Evolutionary conservation across 2,113 vertebrate genomes (phyloP).

Genomic region (Xyrauchen texanus): DNA sequence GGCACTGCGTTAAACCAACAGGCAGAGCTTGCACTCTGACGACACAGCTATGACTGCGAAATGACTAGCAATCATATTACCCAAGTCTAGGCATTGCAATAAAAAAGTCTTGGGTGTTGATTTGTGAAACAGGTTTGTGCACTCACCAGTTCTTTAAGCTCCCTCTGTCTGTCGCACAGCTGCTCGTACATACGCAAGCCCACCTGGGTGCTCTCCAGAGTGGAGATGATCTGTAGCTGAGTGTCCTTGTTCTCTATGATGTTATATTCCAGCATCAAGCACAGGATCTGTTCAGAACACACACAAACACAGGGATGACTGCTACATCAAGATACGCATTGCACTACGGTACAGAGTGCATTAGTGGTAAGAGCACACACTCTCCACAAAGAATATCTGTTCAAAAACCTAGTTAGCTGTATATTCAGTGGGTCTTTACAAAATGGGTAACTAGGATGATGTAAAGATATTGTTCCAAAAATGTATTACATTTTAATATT

Average conservation of each 20-base stretch:
- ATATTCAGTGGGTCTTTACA: too few species aligned
- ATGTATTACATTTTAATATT: too few species aligned
- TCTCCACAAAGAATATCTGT: too few species aligned
- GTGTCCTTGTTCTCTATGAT: conserved; percentile 99
- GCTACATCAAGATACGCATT: neutral
- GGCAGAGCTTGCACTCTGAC: neutral
- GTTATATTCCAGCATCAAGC: conserved; percentile 98
- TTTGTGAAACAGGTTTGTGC: neutral
- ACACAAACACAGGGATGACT: neutral
- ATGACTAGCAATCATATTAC: neutral
- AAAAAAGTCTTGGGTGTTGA: neutral
- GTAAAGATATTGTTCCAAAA: too few species aligned
- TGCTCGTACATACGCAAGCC: conserved; percentile 98
- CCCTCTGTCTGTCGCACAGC: conserved; percentile 95
- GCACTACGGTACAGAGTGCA: too few species aligned
- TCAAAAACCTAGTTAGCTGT: too few species aligned
- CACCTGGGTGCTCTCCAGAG: conserved; percentile 93
- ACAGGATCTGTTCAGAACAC: conserved; percentile 83
- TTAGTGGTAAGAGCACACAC: too few species aligned
- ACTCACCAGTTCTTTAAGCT: conserved; percentile 96
- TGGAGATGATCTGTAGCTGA: conserved; percentile 98
- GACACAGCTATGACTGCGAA: neutral
- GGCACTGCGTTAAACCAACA: conserved; percentile 31
- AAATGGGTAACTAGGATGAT: too few species aligned
- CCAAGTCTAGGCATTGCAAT: neutral